Percentiles rank a stretch among this genome's conserved stretches.
phyloP scores from a whole-genome alignment of 1,140 invertebrate genomes.

The Ceratosolen solmsi region DNA sequence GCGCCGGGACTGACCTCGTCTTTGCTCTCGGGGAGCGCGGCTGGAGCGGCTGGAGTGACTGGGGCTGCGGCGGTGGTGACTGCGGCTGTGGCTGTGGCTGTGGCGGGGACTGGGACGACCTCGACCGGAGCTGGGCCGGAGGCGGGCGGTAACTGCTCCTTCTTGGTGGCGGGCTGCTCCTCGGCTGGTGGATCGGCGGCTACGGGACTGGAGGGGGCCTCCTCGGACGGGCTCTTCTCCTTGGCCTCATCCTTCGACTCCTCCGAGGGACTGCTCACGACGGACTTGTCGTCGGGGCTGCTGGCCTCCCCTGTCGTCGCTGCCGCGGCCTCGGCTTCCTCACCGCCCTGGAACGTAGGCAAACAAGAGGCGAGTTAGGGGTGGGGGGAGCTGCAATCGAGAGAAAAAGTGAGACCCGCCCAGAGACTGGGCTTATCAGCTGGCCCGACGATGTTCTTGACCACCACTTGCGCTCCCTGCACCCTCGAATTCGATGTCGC shows the following conservation, averaged over 20 bases:
- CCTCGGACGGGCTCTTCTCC: conserved; percentile 53
- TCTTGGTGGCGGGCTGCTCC: conserved; percentile 54
- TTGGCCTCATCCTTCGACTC: conserved; percentile 61
- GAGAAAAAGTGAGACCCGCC: background rate
- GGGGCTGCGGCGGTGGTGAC: conserved; percentile 1
- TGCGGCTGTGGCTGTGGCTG: conserved; percentile 37
- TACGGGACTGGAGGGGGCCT: no score
- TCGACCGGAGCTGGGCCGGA: conserved; percentile 27
- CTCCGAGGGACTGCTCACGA: conserved; percentile 67
- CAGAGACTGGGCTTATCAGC: no score
- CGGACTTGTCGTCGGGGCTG: conserved; percentile 64
- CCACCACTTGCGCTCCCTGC: background rate
- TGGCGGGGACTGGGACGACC: no score
- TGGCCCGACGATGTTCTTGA: background rate
- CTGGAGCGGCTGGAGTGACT: conserved; percentile 8
- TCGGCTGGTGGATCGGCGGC: conserved; percentile 59
- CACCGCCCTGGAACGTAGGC: conserved; percentile 62
- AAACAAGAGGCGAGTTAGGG: background rate
- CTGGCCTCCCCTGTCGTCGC: conserved; percentile 52
- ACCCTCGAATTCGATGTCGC: background rate
- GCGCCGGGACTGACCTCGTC: conserved; percentile 70
- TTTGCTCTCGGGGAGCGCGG: conserved; percentile 61
- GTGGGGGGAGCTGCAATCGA: background rate
- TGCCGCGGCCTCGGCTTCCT: conserved; percentile 63
- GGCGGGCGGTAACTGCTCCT: conserved; percentile 42